Evolutionary conservation across 2,888 invertebrate species (phyloP).

Genomic region (Lottia scabra): DNA sequence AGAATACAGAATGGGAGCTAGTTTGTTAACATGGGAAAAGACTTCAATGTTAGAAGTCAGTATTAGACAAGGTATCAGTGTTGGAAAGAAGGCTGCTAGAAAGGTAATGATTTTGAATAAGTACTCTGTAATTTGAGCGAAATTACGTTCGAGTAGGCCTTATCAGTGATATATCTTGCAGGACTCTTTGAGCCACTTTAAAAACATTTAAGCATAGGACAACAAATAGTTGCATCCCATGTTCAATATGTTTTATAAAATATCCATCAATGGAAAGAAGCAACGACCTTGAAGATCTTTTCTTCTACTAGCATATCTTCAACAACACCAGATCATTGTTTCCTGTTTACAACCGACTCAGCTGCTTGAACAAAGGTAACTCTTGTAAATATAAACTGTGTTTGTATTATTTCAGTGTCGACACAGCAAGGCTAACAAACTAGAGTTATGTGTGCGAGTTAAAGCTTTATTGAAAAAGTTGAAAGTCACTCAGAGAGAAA

Average conservation of each 20-base stretch:
- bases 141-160: too few relatives aligned
- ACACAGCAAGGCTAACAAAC: constrained; percentile 4
- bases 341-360: too few relatives aligned
- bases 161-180: too few relatives aligned
- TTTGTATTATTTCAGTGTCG: constrained; percentile 24
- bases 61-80: constrained; percentile 18
- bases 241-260: neutral
- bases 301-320: too few relatives aligned
- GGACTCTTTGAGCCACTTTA: too few relatives aligned
- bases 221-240: too few relatives aligned
- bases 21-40: constrained; percentile 26
- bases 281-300: too few relatives aligned
- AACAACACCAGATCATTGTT: too few relatives aligned
- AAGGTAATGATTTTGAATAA: constrained; percentile 16
- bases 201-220: too few relatives aligned
- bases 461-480: constrained; percentile 26
- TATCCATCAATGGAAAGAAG: neutral
- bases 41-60: constrained; percentile 30
- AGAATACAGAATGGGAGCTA: constrained; percentile 13
- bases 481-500: constrained; percentile 20
- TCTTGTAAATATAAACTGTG: neutral
- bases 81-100: constrained; percentile 26
- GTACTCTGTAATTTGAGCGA: too few relatives aligned
- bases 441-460: constrained; percentile 24
- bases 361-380: too few relatives aligned